A percentile compares a stretch with the other conserved stretches of the same genome.
Evolutionary conservation across 1,140 invertebrate species (phyloP).

Genomic region (Microplitis mediator): DNA sequence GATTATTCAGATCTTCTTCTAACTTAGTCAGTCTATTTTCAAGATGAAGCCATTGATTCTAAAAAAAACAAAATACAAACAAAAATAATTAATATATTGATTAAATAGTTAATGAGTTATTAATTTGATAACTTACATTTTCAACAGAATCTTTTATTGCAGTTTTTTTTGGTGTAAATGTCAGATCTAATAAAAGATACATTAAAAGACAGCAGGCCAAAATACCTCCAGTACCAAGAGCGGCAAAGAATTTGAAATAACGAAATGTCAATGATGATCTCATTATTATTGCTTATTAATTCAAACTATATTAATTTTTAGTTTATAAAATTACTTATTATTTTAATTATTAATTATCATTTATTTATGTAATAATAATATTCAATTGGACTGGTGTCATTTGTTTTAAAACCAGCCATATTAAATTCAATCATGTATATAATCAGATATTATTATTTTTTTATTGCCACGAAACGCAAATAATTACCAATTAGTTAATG

Average conservation of each 20-base stretch:
- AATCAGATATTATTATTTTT: no score
- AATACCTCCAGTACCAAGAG: constrained; percentile 53
- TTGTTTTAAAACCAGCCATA: no score
- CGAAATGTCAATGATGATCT: constrained; percentile 49
- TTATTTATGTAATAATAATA: not conserved
- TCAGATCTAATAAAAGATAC: constrained; percentile 59
- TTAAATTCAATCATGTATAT: no score
- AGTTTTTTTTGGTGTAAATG: constrained; percentile 48
- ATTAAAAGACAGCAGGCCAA: constrained; percentile 54
- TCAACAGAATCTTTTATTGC: constrained; percentile 42
- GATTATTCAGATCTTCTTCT: constrained; percentile 68
- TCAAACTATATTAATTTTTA: not conserved
- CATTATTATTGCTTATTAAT: constrained; percentile 38
- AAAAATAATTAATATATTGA: constrained; percentile 4
- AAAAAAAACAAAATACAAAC: constrained; percentile 25
- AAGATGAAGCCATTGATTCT: constrained; percentile 73
- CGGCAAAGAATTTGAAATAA: constrained; percentile 37
- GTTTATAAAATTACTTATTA: not conserved
- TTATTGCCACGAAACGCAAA: no score
- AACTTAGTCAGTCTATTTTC: constrained; percentile 69
- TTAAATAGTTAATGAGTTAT: not conserved
- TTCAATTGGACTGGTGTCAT: not conserved
- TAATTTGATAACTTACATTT: constrained; percentile 42
- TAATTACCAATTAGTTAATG: no score
- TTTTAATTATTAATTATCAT: not conserved